Evolutionary conservation across 2,797 vertebrate genomes (phyloP).

Genomic region (Clarias platycephalus): DNA sequence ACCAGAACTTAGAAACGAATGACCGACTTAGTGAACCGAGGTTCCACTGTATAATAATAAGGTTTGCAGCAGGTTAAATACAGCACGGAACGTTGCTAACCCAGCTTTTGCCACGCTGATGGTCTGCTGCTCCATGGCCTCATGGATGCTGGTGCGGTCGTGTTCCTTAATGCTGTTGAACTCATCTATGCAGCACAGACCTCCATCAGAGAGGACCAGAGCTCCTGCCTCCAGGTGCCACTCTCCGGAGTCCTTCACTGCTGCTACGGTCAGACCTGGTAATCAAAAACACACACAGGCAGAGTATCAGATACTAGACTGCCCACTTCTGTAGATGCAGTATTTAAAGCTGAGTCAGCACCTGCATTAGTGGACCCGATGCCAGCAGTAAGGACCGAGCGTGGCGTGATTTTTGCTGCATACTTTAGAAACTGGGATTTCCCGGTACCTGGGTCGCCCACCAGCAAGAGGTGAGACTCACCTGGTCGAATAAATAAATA

Average conservation of each 20-base stretch:
- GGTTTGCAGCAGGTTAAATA: not conserved
- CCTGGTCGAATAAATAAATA: conserved; percentile 66
- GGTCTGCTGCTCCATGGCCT: conserved; percentile 98
- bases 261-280: conserved; percentile 90
- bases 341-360: conserved; percentile 50
- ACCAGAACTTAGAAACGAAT: no score
- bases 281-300: conserved; percentile 6
- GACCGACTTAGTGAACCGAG: no score
- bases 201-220: conserved; percentile 90
- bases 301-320: not conserved
- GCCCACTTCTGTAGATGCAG: not conserved
- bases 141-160: conserved; percentile 94
- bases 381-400: conserved; percentile 92
- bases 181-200: conserved; percentile 96
- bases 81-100: conserved; percentile 66
- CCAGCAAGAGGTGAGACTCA: conserved; percentile 92
- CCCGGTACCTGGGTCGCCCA: conserved; percentile 94
- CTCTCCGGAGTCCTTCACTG: conserved; percentile 92
- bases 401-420: conserved; percentile 89
- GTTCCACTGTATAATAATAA: not conserved
- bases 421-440: conserved; percentile 98
- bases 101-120: conserved; percentile 98
- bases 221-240: conserved; percentile 98
- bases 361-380: conserved; percentile 97
- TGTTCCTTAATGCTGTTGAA: conserved; percentile 97